Percentiles rank a stretch among this genome's conserved stretches.
phyloP scores from a whole-genome alignment of 1,140 invertebrate species.

The Drosophila nasuta region DNA sequence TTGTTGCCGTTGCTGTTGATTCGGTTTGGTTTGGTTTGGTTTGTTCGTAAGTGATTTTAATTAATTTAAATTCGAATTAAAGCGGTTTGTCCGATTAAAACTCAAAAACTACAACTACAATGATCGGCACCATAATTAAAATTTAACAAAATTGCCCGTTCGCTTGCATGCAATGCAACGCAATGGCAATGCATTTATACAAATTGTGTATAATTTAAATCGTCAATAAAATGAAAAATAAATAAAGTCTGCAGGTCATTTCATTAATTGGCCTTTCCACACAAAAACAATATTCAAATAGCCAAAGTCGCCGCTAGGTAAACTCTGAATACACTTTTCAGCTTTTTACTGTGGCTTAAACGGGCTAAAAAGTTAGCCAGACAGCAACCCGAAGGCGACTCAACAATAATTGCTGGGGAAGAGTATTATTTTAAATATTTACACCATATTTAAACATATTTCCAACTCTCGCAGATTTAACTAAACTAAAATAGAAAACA shows the following conservation, averaged over 20 bases:
- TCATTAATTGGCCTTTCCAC: slow-evolving; percentile 52
- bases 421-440: neutral
- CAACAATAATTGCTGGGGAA: neutral
- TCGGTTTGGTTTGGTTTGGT: slow-evolving; percentile 52
- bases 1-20: slow-evolving; percentile 43
- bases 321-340: neutral
- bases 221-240: slow-evolving; percentile 37
- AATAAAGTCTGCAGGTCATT: slow-evolving; percentile 37
- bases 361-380: neutral
- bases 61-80: slow-evolving; percentile 83
- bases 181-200: slow-evolving; percentile 29
- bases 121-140: slow-evolving; percentile 65
- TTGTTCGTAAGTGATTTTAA: slow-evolving; percentile 77
- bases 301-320: slow-evolving; percentile 6
- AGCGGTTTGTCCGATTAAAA: slow-evolving; percentile 75
- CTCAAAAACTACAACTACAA: slow-evolving; percentile 67
- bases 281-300: slow-evolving; percentile 29
- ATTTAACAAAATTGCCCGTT: slow-evolving; percentile 52
- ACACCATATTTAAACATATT: neutral
- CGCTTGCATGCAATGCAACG: neutral
- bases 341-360: neutral
- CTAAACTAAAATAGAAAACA: too few species aligned
- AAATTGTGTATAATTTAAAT: slow-evolving; percentile 47
- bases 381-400: neutral
- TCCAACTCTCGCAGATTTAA: neutral